Base-by-base conservation (phyloP, 2,888 invertebrate species). In the Cryptocheilus praepositus region DNA sequence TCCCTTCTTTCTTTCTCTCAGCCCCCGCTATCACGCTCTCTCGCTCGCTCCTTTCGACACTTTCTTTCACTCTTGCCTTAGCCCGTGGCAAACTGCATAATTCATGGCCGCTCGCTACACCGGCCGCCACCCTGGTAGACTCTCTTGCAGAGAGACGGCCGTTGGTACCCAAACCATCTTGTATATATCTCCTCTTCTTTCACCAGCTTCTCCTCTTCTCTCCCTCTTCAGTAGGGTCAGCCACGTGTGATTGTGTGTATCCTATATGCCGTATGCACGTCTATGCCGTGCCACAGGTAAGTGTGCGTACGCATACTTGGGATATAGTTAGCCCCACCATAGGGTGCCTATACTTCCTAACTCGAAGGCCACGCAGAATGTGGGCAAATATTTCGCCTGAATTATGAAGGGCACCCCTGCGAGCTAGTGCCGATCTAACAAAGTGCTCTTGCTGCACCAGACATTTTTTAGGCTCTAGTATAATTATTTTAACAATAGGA, bases 81-180 rank as follows among this genome's bases (percentile, higher is more conserved):
- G 83, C 85, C 86, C 80, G 81, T 80, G 86, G 87, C 84, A 77
- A 83, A 83, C 87, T 87, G 87, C 87, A 87, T 87, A 87, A 87
- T 87, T 87, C 87, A 87, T 87, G 84, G 85, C 80, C 79, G 80
- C 36, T 36, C 76, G 77, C 84, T 85, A 75, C 82, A 80, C 75
- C 80, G 63, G 70, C 74, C 77, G 67, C 71, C 79, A 71, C 72
- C 75, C 74, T 55, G 61, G 52, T 67, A 74, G 70, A 77, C 78
- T 71, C 74, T 74, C 70, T 78, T 79, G 60, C 49, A 64, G 71
- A 77, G 80, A 36, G 36, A 36, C 36, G 78, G 73, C 68, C 74
- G 67, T 74, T 71, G 67, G 64, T 67, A 70, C 70, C 70, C 65
- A 66, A 61, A 70, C 67, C 73, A 64, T 57, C 71, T 69, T 68